Conservation (phyloP, 2,113 vertebrate species). For the Myanophis thanlyinensis region DNA sequence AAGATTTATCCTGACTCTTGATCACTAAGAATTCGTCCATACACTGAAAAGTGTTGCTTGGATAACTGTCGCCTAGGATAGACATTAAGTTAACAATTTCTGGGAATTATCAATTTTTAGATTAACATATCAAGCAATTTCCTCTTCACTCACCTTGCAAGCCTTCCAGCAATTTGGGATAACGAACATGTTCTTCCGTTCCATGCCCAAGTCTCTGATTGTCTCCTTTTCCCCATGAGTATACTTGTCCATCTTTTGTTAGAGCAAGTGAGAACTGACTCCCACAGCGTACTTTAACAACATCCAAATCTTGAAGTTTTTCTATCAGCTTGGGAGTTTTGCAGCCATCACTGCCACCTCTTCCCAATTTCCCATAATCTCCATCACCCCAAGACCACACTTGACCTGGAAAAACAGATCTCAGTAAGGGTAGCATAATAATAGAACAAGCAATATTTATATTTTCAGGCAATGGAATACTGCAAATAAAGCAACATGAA, state of each 20-base stretch:
- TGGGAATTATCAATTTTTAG: neutral
- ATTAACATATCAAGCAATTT: neutral
- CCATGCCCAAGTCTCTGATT: conserved; percentile 96
- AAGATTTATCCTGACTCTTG: neutral
- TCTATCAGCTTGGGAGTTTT: conserved; percentile 96
- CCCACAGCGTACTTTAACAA: conserved; percentile 92
- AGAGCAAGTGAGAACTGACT: conserved; percentile 96
- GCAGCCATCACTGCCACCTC: conserved; percentile 96
- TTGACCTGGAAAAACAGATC: conserved; percentile 77
- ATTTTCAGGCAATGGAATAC: neutral
- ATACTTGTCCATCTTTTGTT: conserved; percentile 95
- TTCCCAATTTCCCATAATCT: conserved; percentile 94
- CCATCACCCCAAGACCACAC: conserved; percentile 99
- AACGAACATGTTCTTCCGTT: conserved; percentile 94
- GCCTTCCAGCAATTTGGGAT: conserved; percentile 91
- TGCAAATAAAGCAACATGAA: neutral
- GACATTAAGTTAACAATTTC: neutral
- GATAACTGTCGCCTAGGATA: neutral
- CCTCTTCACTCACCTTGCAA: conserved; percentile 80
- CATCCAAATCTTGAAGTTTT: conserved; percentile 93
- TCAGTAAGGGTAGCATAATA: neutral
- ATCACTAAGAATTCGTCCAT: neutral
- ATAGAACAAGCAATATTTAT: neutral
- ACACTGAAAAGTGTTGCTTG: neutral
- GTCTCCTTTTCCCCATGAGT: conserved; percentile 98